Evolutionary conservation across 2,113 vertebrate species (phyloP), one percentile per base, ranked within the genome.

Genomic region (Cavia porcellus): DNA sequence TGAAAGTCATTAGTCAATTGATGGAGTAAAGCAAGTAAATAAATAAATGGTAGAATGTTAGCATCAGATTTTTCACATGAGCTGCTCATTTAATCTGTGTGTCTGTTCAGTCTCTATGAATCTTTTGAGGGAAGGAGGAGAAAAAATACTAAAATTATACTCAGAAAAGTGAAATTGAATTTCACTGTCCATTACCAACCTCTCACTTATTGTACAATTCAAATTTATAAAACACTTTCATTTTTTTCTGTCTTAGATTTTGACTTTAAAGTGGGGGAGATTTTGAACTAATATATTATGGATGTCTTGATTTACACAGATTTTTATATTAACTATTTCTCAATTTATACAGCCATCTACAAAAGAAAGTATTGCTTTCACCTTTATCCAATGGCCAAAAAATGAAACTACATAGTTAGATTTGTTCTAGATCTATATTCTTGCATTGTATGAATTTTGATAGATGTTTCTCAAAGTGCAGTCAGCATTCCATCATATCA

Each of bases 181-280:
- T 47, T 77, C 61, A 87, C 3, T 42, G 10, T 7, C 9, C 15
- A 84, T 79, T 74, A 38, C 20, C 25, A 3, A 70, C 7, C n/a
- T 45, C 28, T 50, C 62, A 61, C 68, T 72, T 74, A 89, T 47
- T 42, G 89, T 13, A 45, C 28, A 74, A 88, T 68, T 90, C 25
- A 89, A 38, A 89, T 55, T 91, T 84, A 42, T 74, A 72, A 80
- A 84, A 80, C 50, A 74, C 85, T 35, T 83, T 7, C 57, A 84
- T 84, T 83, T 90, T 68, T 30, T 47, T 45, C 32, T 86, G 55
- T 86, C 50, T 62, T 87, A 66, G n/a, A 72, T 68, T 96, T 93
- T 14, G n/a, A 79, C 28, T 93, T 47, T 66, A 90, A 91, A 68
- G 68, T 32, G 20, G 1, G 14, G 25, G 72, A 28, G 0, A 52